Evolutionary conservation across 2,888 invertebrate genomes (phyloP), one percentile per base, ranked within the genome.

Genomic region (Ennomos erosarius): DNA sequence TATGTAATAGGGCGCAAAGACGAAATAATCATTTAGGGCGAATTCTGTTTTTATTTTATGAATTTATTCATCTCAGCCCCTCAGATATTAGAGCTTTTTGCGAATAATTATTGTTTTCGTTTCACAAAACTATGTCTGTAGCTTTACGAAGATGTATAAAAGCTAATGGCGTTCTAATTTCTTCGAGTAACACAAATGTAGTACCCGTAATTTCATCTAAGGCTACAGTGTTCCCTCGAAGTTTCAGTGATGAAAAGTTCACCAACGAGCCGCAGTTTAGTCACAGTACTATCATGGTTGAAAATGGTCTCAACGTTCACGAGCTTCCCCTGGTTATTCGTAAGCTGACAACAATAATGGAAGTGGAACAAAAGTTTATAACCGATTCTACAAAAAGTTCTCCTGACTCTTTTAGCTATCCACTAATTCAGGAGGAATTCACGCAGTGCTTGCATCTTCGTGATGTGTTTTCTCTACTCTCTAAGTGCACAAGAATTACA

Each of bases 291-390:
- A 93, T 95, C 57, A 79, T 96, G 45, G 85, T 95, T 53, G 95
- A 96, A 84, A 95, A 95, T 76, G 95, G 95, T 5, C 83, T 90
- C n/a, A 92, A 93, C 54, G 95, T 96, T 16, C 94, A 94, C 70
- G 96, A 96, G 78, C 87, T 96, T 47, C 95, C 95, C 1, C 85
- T 95, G 10, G 92, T 95, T 51, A 93, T 96, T 33, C 90, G 93
- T 55, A 93, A 87, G 75, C 73, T 93, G 36, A 89, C 83, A 71
- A 84, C 93, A 66, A 69, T 93, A 36, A 72, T 82, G 8, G 82
- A 84, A 35, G 75, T 88, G 6, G 78, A 82, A 5, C 73, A 79
- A n/a, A 71, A 75, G 55, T 69, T 75, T 1, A 49, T 67, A 13
- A 58, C 70, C 34, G 78, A 77, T 53, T 44, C 61, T 6, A 55